phyloP scores from a whole-genome alignment of 2,888 invertebrate genomes.

The Branchellion lobata region DNA sequence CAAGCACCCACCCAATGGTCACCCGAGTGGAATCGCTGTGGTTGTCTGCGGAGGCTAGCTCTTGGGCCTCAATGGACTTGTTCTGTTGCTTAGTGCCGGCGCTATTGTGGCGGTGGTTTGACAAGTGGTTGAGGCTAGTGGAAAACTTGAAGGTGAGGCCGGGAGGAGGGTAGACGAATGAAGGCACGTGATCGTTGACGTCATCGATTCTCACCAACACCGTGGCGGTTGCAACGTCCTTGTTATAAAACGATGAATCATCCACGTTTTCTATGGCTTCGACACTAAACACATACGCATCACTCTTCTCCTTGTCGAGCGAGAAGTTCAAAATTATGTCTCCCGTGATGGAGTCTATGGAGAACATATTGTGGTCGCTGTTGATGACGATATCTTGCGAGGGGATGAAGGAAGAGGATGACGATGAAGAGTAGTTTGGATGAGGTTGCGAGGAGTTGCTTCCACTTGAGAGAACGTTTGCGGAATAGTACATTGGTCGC shows the following conservation, averaged over 20 bases:
- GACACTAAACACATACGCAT: conserved; percentile 33
- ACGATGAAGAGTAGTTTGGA: not conserved
- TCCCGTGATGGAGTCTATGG: conserved; percentile 36
- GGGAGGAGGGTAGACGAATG: conserved; percentile 44
- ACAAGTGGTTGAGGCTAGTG: not conserved
- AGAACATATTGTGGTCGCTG: conserved; percentile 1
- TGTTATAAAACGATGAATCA: not conserved
- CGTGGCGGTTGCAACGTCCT: conserved; percentile 60
- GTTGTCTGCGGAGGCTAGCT: not conserved
- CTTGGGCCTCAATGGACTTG: not conserved
- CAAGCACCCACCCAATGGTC: conserved; percentile 31
- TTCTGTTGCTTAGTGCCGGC: not conserved
- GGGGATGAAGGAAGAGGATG: not conserved
- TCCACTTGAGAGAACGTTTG: not conserved
- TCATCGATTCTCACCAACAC: conserved; percentile 84
- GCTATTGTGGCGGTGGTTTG: too few relatives aligned
- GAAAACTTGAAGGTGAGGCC: conserved; percentile 16
- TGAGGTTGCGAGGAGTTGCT: not conserved
- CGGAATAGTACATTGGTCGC: not conserved
- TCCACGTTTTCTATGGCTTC: conserved; percentile 34
- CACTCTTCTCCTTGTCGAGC: conserved; percentile 43
- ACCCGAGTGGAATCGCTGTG: not conserved
- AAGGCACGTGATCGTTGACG: conserved; percentile 62
- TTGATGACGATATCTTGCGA: not conserved
- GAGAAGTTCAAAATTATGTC: conserved; percentile 29